These are phyloP conservation scores for Spodoptera littoralis DNA, from an alignment of 2,888 invertebrate species.

Conservation along the genomic window DNA sequence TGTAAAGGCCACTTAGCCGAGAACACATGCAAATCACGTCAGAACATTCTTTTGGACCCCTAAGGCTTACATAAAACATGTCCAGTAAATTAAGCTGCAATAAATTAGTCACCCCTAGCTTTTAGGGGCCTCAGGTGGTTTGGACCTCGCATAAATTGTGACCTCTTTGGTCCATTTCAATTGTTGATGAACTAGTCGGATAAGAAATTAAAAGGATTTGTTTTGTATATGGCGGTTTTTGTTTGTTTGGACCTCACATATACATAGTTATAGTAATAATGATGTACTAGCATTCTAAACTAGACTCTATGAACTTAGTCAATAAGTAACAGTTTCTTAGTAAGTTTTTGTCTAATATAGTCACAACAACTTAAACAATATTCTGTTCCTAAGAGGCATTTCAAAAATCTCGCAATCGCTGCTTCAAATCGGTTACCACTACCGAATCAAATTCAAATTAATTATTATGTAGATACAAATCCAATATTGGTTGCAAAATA, in stretches of 20 bases:
- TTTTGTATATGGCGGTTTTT: no score
- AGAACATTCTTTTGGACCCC: constrained; percentile 76
- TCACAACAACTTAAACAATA: no score
- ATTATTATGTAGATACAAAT: neutral
- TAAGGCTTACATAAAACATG: constrained; percentile 70
- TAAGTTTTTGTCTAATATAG: no score
- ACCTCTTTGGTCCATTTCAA: constrained; percentile 70
- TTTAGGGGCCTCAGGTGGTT: constrained; percentile 70
- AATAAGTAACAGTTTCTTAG: no score
- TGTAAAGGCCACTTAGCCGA: constrained; percentile 66
- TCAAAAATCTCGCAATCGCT: no score
- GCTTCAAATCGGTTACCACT: no score
- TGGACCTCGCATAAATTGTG: constrained; percentile 71
- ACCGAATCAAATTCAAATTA: constrained; percentile 6
- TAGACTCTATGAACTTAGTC: no score
- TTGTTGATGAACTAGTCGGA: constrained; percentile 67
- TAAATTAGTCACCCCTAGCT: constrained; percentile 76
- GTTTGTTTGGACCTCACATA: no score
- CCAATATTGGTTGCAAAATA: neutral
- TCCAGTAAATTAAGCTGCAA: constrained; percentile 77
- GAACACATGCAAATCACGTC: constrained; percentile 83
- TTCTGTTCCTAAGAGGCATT: no score
- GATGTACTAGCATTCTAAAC: no score
- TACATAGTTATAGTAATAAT: no score
- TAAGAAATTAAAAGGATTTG: constrained; percentile 48